Evolutionary conservation across 2,113 vertebrate genomes (phyloP).

Genomic region (Pheucticus melanocephalus): DNA sequence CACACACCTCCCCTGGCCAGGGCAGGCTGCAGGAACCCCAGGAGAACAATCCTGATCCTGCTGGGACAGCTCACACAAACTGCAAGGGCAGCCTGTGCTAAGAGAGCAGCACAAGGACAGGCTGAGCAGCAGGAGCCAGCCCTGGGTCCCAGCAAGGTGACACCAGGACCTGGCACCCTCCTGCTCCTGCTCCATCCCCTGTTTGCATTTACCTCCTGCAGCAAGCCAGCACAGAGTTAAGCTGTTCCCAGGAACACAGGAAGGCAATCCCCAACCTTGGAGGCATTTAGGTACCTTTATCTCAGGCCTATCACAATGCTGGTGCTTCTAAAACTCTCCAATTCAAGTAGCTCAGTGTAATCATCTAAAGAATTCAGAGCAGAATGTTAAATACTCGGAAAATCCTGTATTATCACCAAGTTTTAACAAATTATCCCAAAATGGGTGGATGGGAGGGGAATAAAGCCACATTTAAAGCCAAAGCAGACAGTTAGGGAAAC

Average conservation of each 20-base stretch:
- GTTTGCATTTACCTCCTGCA: not conserved
- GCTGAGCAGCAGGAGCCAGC: not conserved
- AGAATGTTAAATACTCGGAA: not conserved
- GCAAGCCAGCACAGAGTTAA: not conserved
- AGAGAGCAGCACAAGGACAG: not conserved
- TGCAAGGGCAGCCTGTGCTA: no score
- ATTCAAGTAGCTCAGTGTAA: conserved; percentile 25
- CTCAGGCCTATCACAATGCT: not conserved
- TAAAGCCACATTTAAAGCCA: not conserved
- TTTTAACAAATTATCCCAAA: not conserved
- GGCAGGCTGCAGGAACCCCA: not conserved
- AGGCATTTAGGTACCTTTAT: not conserved
- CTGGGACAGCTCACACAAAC: not conserved
- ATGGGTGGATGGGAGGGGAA: not conserved
- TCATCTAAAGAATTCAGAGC: conserved; percentile 10
- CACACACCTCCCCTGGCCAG: not conserved
- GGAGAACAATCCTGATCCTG: not conserved
- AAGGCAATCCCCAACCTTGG: not conserved
- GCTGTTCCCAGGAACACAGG: not conserved
- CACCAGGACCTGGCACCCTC: not conserved
- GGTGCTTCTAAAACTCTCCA: not conserved
- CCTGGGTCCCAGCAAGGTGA: not conserved
- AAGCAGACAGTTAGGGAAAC: not conserved
- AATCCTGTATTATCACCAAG: not conserved
- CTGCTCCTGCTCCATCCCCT: not conserved